Evolutionary conservation across 2,113 vertebrate genomes (phyloP).

Genomic region (Anas platyrhynchos): DNA sequence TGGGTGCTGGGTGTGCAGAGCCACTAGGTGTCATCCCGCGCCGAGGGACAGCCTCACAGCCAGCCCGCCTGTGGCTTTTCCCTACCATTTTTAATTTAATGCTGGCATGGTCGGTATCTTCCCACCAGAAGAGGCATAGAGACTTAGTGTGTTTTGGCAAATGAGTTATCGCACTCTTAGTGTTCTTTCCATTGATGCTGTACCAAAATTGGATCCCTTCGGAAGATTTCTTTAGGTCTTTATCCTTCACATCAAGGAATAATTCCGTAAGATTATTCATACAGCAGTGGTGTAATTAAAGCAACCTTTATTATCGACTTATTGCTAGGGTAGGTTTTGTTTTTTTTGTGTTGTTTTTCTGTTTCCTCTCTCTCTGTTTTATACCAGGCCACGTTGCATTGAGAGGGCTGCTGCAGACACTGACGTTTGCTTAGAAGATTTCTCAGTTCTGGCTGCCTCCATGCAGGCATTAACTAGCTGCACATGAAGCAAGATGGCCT

Average conservation of each 20-base stretch:
- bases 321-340: neutral
- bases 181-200: neutral
- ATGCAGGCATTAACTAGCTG: neutral
- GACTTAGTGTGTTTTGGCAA: neutral
- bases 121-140: neutral
- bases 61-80: neutral
- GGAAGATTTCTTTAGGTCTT: neutral
- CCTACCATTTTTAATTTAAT: neutral
- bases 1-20: neutral
- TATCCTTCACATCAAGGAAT: neutral
- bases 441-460: neutral
- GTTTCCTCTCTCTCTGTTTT: neutral
- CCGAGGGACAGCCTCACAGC: too few species aligned
- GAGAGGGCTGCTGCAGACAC: neutral
- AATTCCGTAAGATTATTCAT: neutral
- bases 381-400: neutral
- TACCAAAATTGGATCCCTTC: neutral
- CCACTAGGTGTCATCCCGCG: conserved; percentile 4
- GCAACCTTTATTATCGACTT: neutral
- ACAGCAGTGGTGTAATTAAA: neutral
- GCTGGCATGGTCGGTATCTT: neutral
- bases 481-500: neutral
- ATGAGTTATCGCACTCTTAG: neutral
- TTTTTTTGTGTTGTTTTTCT: neutral
- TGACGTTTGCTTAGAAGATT: neutral